Evolutionary conservation across 2,113 vertebrate species (phyloP).

Genomic region (Ageneiosus marmoratus): DNA sequence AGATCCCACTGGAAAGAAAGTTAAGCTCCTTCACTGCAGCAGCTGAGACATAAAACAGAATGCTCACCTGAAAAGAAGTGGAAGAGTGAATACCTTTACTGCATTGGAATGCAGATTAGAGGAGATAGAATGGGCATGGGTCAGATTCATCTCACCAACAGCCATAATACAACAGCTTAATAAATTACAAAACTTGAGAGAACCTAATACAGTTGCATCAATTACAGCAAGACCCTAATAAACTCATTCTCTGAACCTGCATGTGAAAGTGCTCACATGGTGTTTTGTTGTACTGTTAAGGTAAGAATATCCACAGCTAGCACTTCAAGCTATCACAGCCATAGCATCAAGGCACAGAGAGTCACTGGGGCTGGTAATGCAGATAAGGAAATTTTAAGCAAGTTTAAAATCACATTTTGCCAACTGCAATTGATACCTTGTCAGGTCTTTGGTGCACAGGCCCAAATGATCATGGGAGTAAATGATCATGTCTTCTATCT

Average conservation of each 20-base stretch:
- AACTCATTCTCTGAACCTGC: background rate
- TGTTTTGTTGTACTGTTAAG: background rate
- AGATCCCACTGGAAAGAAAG: background rate
- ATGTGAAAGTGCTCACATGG: background rate
- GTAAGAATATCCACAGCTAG: background rate
- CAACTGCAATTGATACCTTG: background rate
- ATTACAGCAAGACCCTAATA: background rate
- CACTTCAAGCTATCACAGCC: background rate
- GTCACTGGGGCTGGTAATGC: background rate
- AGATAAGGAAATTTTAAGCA: background rate
- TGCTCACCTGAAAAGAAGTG: background rate
- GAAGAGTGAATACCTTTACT: background rate
- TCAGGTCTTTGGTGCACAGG: background rate
- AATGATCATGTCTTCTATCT: background rate
- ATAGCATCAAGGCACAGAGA: background rate
- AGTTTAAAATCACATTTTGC: background rate
- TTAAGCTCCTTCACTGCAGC: background rate
- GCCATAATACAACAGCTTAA: too few relatives aligned
- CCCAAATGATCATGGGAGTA: background rate
- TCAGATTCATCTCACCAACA: too few relatives aligned
- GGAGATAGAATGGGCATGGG: too few relatives aligned
- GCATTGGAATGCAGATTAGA: background rate
- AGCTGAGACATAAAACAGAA: too few relatives aligned
- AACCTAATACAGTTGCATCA: background rate
- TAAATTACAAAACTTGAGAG: too few relatives aligned